These are phyloP conservation scores for Cyprinodon tularosa DNA, from an alignment of 2,113 vertebrate genomes.

Conservation along the genomic window DNA sequence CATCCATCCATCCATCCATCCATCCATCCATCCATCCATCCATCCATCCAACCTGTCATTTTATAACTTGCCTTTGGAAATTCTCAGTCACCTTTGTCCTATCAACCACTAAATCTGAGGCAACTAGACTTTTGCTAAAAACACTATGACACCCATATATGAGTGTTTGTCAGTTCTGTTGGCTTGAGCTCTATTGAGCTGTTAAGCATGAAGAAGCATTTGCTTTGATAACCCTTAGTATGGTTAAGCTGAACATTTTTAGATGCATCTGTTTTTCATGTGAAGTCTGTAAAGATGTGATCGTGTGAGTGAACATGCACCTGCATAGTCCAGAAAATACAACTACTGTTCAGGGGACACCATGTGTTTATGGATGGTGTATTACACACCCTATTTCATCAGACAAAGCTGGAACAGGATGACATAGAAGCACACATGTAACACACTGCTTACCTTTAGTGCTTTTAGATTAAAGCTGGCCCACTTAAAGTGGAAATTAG, in stretches of 20 bases:
- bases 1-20: too few relatives aligned
- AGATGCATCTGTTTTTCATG: not conserved
- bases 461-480: not conserved
- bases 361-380: conserved; percentile 34
- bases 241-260: not conserved
- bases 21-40: too few relatives aligned
- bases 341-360: conserved; percentile 18
- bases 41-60: too few relatives aligned
- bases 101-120: too few relatives aligned
- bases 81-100: too few relatives aligned
- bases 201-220: not conserved
- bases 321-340: conserved; percentile 5
- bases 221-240: not conserved
- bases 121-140: too few relatives aligned
- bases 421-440: not conserved
- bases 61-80: too few relatives aligned
- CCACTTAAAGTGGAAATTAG: not conserved
- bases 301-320: not conserved
- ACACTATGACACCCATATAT: not conserved
- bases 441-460: not conserved
- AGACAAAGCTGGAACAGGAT: conserved; percentile 14
- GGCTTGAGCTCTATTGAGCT: too few relatives aligned
- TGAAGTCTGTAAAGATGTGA: conserved; percentile 1
- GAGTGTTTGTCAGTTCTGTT: not conserved
- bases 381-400: conserved; percentile 43